Percentiles rank a stretch among this genome's conserved stretches.
Conservation (phyloP, 2,888 invertebrate species). For the Oxyscelio sp. region DNA sequence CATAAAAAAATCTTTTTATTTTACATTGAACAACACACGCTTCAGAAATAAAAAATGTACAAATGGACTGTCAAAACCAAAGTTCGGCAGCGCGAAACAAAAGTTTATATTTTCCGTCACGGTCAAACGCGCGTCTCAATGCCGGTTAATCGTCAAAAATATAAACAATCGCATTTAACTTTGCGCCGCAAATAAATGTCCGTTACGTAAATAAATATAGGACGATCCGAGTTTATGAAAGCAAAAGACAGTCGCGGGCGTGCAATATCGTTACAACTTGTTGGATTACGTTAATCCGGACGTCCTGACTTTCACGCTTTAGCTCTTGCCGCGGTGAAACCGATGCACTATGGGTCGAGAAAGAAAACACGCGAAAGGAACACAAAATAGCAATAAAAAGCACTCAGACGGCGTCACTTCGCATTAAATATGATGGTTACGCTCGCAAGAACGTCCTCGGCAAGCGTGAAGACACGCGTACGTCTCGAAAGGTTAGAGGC, state of each 20-base stretch:
- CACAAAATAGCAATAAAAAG: slow-evolving; percentile 52
- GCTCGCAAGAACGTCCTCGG: slow-evolving; percentile 84
- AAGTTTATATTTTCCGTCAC: not conserved
- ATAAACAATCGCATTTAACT: slow-evolving; percentile 6
- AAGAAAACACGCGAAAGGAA: slow-evolving; percentile 14
- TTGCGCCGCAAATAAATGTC: slow-evolving; percentile 6
- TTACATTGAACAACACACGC: too few relatives aligned
- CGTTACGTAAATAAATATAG: slow-evolving; percentile 34
- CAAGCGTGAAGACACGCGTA: slow-evolving; percentile 85
- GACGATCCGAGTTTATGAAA: slow-evolving; percentile 24
- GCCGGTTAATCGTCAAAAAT: slow-evolving; percentile 26
- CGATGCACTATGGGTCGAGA: slow-evolving; percentile 63
- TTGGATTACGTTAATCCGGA: slow-evolving; percentile 73
- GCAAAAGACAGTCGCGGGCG: slow-evolving; percentile 28
- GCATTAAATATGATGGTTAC: slow-evolving; percentile 79
- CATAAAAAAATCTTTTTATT: too few relatives aligned
- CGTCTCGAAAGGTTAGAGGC: slow-evolving; percentile 46
- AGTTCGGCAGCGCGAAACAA: too few relatives aligned
- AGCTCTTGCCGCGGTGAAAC: slow-evolving; percentile 77
- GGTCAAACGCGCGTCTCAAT: slow-evolving; percentile 9
- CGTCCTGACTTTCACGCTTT: slow-evolving; percentile 82
- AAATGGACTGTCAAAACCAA: too few relatives aligned
- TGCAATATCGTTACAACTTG: slow-evolving; percentile 36
- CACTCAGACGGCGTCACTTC: slow-evolving; percentile 63
- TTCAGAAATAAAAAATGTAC: too few relatives aligned